These are phyloP conservation scores for Helleia helle DNA, from an alignment of 2,888 invertebrate species.

Conservation along the genomic window DNA sequence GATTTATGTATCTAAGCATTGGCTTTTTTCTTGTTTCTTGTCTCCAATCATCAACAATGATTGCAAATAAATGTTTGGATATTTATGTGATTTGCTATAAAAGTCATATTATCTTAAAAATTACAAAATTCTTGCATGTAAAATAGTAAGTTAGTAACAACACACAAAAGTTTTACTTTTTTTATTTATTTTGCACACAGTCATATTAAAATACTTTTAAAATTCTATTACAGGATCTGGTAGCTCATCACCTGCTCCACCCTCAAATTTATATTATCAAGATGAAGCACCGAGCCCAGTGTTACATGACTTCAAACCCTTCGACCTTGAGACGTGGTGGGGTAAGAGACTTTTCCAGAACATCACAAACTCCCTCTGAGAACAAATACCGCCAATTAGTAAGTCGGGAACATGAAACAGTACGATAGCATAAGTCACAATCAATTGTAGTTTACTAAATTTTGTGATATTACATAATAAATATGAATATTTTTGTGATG, in stretches of 20 bases:
- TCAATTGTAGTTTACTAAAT: slow-evolving; percentile 69
- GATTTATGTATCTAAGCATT: no score
- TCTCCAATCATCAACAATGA: no score
- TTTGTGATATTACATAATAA: slow-evolving; percentile 17
- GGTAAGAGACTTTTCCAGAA: slow-evolving; percentile 88
- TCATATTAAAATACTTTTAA: no score
- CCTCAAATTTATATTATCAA: slow-evolving; percentile 78
- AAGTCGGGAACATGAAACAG: slow-evolving; percentile 34
- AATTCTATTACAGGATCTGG: slow-evolving; percentile 40
- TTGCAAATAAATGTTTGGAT: no score
- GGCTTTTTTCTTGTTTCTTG: no score
- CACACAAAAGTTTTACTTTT: no score
- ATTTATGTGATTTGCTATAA: no score
- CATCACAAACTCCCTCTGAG: slow-evolving; percentile 84
- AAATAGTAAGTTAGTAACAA: no score
- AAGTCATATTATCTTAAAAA: no score
- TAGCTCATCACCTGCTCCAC: slow-evolving; percentile 56
- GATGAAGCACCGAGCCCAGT: slow-evolving; percentile 80
- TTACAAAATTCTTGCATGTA: no score
- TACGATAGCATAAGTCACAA: slow-evolving; percentile 64
- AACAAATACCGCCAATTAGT: slow-evolving; percentile 13
- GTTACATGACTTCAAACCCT: slow-evolving; percentile 88
- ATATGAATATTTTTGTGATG: slow-evolving; percentile 17
- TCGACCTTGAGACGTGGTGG: slow-evolving; percentile 94
- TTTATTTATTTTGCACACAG: no score